Conservation (phyloP, 2,797 vertebrate genomes). For the Pelodytes ibericus region DNA sequence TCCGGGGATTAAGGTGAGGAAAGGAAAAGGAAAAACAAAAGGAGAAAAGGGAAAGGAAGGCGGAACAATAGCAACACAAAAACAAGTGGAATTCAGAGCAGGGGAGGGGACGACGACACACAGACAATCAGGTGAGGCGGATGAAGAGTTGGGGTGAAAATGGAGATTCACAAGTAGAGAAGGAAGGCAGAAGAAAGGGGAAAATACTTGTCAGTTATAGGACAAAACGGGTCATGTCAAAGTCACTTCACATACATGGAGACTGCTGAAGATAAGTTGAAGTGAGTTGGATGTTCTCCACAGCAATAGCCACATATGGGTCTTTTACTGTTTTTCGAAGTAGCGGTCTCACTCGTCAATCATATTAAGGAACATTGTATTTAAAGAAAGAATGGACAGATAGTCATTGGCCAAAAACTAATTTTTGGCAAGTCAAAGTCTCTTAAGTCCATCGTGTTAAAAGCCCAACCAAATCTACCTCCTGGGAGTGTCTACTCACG, state of each 20-base stretch:
- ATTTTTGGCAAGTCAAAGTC: not conserved
- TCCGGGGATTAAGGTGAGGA: not conserved
- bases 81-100: slow-evolving; percentile 50
- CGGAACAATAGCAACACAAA: slow-evolving; percentile 41
- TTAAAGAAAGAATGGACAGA: no score
- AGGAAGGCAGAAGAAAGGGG: slow-evolving; percentile 43
- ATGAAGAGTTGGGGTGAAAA: slow-evolving; percentile 56
- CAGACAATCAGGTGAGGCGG: slow-evolving; percentile 58
- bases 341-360: no score
- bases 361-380: no score
- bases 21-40: slow-evolving; percentile 21
- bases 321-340: no score
- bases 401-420: no score
- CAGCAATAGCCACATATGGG: no score
- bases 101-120: no score
- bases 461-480: not conserved
- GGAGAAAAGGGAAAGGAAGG: slow-evolving; percentile 20
- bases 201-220: slow-evolving; percentile 55
- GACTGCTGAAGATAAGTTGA: not conserved
- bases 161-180: slow-evolving; percentile 31
- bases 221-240: not conserved
- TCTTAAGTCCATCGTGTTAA: not conserved
- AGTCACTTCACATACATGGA: not conserved
- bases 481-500: slow-evolving; percentile 71
- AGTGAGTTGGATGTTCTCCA: not conserved